A percentile compares a stretch with the other conserved stretches of the same genome.
Conservation (phyloP, 1,140 invertebrate genomes). For the Anastrepha obliqua region DNA sequence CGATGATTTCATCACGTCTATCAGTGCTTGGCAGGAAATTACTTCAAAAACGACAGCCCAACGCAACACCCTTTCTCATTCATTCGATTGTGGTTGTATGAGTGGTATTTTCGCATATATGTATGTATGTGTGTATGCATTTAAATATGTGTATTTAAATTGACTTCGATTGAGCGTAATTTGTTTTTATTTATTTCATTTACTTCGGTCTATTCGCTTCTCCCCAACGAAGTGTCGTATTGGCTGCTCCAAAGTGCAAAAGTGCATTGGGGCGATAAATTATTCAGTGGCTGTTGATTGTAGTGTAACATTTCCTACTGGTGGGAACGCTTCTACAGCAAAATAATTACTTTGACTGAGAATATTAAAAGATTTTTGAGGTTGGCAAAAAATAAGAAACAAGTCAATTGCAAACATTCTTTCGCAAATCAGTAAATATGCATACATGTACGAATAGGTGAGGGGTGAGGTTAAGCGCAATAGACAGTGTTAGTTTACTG, state of each 20-base stretch:
- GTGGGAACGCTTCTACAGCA: neutral
- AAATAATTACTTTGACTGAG: neutral
- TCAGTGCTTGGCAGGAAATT: too few species aligned
- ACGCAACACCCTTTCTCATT: neutral
- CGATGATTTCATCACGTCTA: too few species aligned
- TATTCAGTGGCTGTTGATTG: slow-evolving; percentile 33
- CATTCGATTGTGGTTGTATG: neutral
- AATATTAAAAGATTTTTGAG: neutral
- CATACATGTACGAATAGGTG: too few species aligned
- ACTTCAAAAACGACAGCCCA: too few species aligned
- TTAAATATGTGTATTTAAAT: neutral
- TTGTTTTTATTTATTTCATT: slow-evolving; percentile 36
- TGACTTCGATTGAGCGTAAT: slow-evolving; percentile 38
- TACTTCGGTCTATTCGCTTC: neutral
- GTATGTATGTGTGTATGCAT: neutral
- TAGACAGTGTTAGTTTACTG: too few species aligned
- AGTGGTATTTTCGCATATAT: neutral
- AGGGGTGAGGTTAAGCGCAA: too few species aligned
- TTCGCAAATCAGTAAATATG: neutral
- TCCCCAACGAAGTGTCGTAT: neutral
- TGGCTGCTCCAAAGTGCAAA: neutral
- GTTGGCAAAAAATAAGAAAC: neutral
- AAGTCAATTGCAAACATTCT: neutral
- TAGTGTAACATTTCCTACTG: neutral
- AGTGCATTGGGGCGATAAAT: slow-evolving; percentile 44